Evolutionary conservation across 2,113 vertebrate genomes (phyloP).

Genomic region (Coptodon bakossiorum): DNA sequence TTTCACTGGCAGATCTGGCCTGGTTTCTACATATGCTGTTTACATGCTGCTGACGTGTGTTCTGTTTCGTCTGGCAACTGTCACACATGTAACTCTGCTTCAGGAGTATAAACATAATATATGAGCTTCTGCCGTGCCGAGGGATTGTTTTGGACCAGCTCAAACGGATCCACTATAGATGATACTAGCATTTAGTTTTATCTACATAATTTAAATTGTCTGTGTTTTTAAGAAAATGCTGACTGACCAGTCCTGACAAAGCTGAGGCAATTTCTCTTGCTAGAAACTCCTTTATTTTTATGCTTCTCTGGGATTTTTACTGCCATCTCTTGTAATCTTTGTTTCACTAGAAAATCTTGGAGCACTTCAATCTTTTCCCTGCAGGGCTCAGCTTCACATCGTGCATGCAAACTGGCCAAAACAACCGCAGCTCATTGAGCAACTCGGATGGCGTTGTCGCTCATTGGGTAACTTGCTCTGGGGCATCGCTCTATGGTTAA

Average conservation of each 20-base stretch:
- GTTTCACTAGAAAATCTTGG: background rate
- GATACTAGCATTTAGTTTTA: background rate
- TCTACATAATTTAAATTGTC: background rate
- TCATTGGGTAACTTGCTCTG: slow-evolving; percentile 1
- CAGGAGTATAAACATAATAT: background rate
- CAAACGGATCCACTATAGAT: background rate
- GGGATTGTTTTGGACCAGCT: background rate
- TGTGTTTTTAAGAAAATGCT: background rate
- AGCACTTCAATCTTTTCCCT: background rate
- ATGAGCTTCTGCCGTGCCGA: background rate
- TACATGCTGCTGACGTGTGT: slow-evolving; percentile 9
- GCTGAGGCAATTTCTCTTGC: background rate
- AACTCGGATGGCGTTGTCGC: background rate
- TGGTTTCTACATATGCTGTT: background rate
- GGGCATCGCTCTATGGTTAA: background rate
- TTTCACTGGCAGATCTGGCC: slow-evolving; percentile 1
- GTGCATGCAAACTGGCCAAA: slow-evolving; percentile 1
- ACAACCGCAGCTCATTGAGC: slow-evolving; percentile 23
- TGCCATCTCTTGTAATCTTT: background rate
- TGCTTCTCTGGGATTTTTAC: background rate
- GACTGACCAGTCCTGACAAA: background rate
- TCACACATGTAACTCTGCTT: background rate
- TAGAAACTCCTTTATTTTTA: background rate
- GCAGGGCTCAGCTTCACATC: background rate
- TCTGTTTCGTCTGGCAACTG: background rate